A percentile compares a stretch with the other conserved stretches of the same genome.
Evolutionary conservation across 2,113 vertebrate genomes (phyloP).

Genomic region (Hirundichthys speculiger): DNA sequence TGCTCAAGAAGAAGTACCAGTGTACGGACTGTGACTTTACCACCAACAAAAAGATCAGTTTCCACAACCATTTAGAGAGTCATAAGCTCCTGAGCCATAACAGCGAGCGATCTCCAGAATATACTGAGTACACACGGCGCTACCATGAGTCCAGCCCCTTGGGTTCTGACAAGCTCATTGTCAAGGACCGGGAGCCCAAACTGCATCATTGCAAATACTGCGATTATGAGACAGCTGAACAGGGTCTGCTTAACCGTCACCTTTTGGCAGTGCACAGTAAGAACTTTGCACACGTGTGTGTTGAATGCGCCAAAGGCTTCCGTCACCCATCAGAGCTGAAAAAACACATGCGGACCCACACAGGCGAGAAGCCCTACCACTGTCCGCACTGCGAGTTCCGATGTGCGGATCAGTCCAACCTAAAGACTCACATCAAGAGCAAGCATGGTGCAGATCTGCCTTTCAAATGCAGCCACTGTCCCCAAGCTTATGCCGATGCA

Average conservation of each 20-base stretch:
- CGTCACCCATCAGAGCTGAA: conserved; percentile 98
- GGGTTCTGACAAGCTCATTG: conserved; percentile 96
- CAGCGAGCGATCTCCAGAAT: conserved; percentile 81
- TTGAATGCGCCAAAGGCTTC: conserved; percentile 98
- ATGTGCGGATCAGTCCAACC: conserved; percentile 97
- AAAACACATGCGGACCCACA: conserved; percentile 99
- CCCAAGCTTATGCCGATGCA: conserved; percentile 93
- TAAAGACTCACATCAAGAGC: conserved; percentile 99
- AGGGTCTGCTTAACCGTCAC: conserved; percentile 96
- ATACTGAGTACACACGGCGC: conserved; percentile 92
- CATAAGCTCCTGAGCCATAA: conserved; percentile 89
- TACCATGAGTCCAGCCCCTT: conserved; percentile 95
- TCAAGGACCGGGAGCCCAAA: conserved; percentile 96
- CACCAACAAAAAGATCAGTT: conserved; percentile 98
- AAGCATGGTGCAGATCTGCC: conserved; percentile 94
- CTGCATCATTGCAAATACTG: conserved; percentile 98
- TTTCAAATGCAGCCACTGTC: conserved; percentile 96
- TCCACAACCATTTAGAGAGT: conserved; percentile 98
- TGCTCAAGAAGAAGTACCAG: conserved; percentile 98
- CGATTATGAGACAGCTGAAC: conserved; percentile 96
- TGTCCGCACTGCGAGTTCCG: conserved; percentile 97
- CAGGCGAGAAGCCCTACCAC: conserved; percentile 97
- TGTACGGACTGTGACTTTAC: conserved; percentile 99
- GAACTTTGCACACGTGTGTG: conserved; percentile 97
- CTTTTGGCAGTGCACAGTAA: conserved; percentile 97